Percentiles rank a stretch among this genome's conserved stretches.
Conservation (phyloP, 2,797 vertebrate species). For the Coreius guichenoti region DNA sequence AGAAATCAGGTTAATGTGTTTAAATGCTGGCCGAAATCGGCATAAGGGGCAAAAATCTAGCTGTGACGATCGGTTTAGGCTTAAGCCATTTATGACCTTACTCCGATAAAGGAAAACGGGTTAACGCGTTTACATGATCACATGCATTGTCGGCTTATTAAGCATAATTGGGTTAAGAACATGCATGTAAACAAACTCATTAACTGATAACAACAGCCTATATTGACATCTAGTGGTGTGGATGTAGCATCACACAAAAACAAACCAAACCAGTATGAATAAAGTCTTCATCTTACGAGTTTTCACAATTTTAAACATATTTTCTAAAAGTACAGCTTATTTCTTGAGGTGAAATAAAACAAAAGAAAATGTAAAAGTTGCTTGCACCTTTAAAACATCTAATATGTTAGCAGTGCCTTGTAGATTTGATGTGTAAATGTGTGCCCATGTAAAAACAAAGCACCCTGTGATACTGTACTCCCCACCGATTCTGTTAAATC, state of each 20-base stretch:
- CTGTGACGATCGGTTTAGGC: no score
- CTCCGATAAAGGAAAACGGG: no score
- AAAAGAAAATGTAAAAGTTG: not conserved
- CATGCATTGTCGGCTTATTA: no score
- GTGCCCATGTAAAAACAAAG: slow-evolving; percentile 9
- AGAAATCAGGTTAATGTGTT: no score
- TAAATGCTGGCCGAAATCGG: no score
- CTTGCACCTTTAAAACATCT: not conserved
- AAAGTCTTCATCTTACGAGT: not conserved
- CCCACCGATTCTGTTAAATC: slow-evolving; percentile 15
- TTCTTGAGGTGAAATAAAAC: not conserved
- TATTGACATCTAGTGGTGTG: not conserved
- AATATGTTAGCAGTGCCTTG: not conserved
- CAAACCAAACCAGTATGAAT: not conserved
- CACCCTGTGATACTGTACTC: not conserved
- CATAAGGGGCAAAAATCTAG: no score
- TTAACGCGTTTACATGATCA: no score
- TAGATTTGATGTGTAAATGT: not conserved
- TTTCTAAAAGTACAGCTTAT: not conserved
- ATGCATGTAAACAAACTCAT: no score
- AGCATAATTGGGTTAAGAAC: no score
- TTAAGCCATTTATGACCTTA: no score
- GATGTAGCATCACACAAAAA: not conserved
- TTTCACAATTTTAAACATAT: not conserved
- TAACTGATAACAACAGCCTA: not conserved